Evolutionary conservation across 2,113 vertebrate species (phyloP), one percentile per base, ranked within the genome.

Genomic region (Scomber scombrus): DNA sequence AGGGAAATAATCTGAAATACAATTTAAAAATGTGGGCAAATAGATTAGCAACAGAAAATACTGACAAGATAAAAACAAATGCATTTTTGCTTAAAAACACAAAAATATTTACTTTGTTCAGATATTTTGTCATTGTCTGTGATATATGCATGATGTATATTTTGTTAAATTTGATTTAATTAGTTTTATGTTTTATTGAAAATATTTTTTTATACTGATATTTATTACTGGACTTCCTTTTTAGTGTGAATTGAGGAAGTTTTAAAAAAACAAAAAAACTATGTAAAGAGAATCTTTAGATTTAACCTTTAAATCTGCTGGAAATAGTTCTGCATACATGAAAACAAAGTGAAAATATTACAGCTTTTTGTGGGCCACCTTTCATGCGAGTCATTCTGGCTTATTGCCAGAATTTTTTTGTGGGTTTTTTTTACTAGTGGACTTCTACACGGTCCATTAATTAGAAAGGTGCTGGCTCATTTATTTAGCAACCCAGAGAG

Each of bases 391-490:
- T 51, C 47, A 49, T 2, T 13, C 64, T 89, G 84, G 87, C 85
- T 10, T 2, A 0, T 15, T 47, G 85, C 85, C 90, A 91, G 54
- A 26, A 26, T 26, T 26, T 26, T 26, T 26, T 26, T 26, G 23
- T 26, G 23, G 23, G 23, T 26, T 66, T 61, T 58, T 56, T 80
- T 31, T 77, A 52, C 49, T 56, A 71, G 60, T 2, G 1, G 40
- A 52, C 66, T 49, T 75, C 67, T 62, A 2, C 81, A 75, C 54
- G 75, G 54, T 84, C 82, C 84, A 65, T 78, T 89, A 87, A 84
- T 85, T 82, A 72, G 76, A 76, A 87, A 80, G 82, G 57, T 87
- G 76, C 82, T 64, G 84, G 76, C 88, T 86, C 81, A 81, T 89
- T 89, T 74, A 88, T 86, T 85, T 75, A 75, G 69, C 78, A 46